Conservation (phyloP, 2,888 invertebrate species). For the Congeria kusceri region DNA sequence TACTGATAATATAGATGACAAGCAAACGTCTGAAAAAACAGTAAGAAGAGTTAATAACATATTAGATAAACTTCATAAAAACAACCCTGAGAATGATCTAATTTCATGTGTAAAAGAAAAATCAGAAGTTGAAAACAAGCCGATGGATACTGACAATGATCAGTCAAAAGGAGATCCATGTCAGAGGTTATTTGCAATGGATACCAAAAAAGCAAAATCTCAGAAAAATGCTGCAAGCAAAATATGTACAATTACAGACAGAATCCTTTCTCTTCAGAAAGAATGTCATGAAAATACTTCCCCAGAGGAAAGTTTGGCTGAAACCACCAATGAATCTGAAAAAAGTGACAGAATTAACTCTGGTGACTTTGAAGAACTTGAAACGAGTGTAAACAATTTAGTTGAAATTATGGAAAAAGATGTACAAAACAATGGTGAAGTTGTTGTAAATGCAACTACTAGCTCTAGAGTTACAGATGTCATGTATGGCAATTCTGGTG, state of each 20-base stretch:
- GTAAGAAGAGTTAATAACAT: conserved; percentile 25
- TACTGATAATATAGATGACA: background rate
- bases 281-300: too few relatives aligned
- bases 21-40: conserved; percentile 8
- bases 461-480: too few relatives aligned
- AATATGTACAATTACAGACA: too few relatives aligned
- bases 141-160: background rate
- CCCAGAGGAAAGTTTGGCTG: too few relatives aligned
- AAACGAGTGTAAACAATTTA: background rate
- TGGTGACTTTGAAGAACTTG: background rate
- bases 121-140: background rate
- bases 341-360: background rate
- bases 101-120: background rate
- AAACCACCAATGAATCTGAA: background rate
- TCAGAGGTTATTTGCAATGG: too few relatives aligned
- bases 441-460: too few relatives aligned
- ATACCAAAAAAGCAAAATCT: too few relatives aligned
- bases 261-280: too few relatives aligned
- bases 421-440: too few relatives aligned
- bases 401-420: conserved; percentile 7
- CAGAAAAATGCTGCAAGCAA: too few relatives aligned
- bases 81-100: conserved; percentile 22
- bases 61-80: conserved; percentile 15
- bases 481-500: too few relatives aligned
- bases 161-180: too few relatives aligned